Conservation (phyloP, 2,797 vertebrate species). For the Poeciliopsis gracilis region DNA sequence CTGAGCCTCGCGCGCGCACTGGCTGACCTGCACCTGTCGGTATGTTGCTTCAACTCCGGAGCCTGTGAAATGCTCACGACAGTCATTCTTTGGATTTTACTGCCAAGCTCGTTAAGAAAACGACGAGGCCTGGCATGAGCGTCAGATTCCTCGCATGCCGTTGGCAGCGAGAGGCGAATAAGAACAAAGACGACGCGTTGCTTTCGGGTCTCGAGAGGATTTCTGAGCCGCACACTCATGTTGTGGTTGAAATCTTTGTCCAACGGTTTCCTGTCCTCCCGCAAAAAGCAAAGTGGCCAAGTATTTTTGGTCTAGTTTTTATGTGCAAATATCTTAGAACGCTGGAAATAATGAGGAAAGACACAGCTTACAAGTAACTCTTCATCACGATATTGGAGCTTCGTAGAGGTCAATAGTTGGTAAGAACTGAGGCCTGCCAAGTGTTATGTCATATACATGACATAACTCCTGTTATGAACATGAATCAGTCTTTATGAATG, state of each 20-base stretch:
- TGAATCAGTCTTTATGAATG: too few relatives aligned
- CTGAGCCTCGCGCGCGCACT: constrained; percentile 49
- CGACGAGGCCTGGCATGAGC: constrained; percentile 16
- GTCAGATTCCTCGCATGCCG: constrained; percentile 9
- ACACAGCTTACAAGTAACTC: too few relatives aligned
- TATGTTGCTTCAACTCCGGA: constrained; percentile 50
- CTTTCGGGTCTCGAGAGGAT: not conserved
- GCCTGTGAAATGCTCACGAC: constrained; percentile 58
- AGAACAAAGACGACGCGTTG: not conserved
- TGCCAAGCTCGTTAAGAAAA: constrained; percentile 36
- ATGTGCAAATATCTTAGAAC: too few relatives aligned
- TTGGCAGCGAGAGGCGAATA: constrained; percentile 9
- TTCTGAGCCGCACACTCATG: not conserved
- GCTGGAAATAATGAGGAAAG: too few relatives aligned
- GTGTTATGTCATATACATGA: too few relatives aligned
- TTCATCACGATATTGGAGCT: too few relatives aligned
- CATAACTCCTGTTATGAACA: too few relatives aligned
- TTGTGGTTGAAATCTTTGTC: not conserved
- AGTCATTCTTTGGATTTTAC: constrained; percentile 55
- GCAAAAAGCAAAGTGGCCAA: too few relatives aligned
- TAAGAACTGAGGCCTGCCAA: too few relatives aligned
- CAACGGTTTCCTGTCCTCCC: not conserved
- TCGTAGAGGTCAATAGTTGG: too few relatives aligned
- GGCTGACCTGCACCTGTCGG: constrained; percentile 63
- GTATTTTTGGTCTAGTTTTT: too few relatives aligned